Conservation (phyloP, 2,797 vertebrate species). For the Chelmon rostratus region DNA sequence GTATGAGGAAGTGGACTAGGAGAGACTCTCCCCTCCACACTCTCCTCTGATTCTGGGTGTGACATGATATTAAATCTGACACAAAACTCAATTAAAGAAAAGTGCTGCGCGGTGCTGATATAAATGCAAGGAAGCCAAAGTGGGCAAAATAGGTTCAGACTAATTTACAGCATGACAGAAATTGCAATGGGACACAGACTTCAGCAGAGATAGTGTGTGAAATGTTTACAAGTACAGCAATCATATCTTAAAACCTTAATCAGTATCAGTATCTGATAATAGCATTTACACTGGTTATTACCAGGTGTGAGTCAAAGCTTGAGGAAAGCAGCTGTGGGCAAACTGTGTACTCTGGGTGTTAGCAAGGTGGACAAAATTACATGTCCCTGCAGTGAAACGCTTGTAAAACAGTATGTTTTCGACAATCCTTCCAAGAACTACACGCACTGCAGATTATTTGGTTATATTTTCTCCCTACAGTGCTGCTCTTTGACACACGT, state of each 20-base stretch:
- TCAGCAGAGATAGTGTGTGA: slow-evolving; percentile 25
- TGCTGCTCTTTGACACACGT: too few species aligned
- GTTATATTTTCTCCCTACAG: neutral
- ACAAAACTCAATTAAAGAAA: slow-evolving; percentile 73
- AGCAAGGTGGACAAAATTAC: neutral
- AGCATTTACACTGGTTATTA: slow-evolving; percentile 27
- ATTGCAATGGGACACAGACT: slow-evolving; percentile 34
- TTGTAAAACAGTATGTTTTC: neutral
- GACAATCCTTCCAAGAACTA: neutral
- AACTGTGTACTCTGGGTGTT: neutral
- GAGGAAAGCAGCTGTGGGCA: slow-evolving; percentile 7
- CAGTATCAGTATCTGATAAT: slow-evolving; percentile 47
- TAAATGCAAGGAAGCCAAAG: slow-evolving; percentile 44
- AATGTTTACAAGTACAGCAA: slow-evolving; percentile 41
- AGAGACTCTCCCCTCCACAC: neutral
- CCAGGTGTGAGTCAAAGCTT: slow-evolving; percentile 4
- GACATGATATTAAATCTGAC: slow-evolving; percentile 69
- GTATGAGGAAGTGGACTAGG: neutral
- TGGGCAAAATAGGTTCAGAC: slow-evolving; percentile 3
- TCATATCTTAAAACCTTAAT: slow-evolving; percentile 47
- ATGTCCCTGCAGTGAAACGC: neutral
- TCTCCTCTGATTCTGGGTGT: slow-evolving; percentile 28
- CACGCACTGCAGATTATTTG: neutral
- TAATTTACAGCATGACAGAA: slow-evolving; percentile 60
- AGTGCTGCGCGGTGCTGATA: slow-evolving; percentile 53